Base-by-base conservation (phyloP, 2,797 vertebrate genomes). In the Fistularia commersonii region DNA sequence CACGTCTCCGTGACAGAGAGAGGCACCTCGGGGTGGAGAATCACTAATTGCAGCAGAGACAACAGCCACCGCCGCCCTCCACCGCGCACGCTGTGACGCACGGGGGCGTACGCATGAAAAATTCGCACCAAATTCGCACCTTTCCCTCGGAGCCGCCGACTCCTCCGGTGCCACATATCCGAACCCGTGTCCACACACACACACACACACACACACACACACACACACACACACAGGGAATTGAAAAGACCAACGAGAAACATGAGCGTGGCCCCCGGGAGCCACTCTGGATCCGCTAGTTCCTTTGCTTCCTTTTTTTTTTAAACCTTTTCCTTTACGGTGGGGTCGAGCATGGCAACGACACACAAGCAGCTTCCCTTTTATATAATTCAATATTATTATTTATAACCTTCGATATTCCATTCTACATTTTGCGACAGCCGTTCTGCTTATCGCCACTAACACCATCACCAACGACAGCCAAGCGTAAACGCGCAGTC, bases 21-120 rank as follows among this genome's bases (percentile, higher is more conserved):
- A 50, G 58, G 54, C 82, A 71, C 74, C 47, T 79, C 50, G 8
- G 71, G 76, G 62, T 63, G 74, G 74, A 76, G 71, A 69, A 72
- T 66, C 78, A 61, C 74, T 85, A 81, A 86, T 86, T 85, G 79
- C 78, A 56, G 61, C 56, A 80, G 76, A 75, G 73, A 72, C 57
- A 54, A 40, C 8, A 69, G 61, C 66, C 81, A n/a, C 63, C n/a
- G n/a, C n/a, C n/a, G n/a, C n/a, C n/a, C n/a, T n/a, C 62, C 71
- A 52, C 67, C 59, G 51, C 46, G 32, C 69, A 59, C 61, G 38
- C 74, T 47, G 64, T 70, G 79, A 81, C 81, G 79, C 82, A 77
- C 76, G 66, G 75, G 75, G 78, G 66, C 72, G 76, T 62, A 45
- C 51, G 57, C 64, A 74, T 65, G 78, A 77, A 59, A 79, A 38